Base-by-base conservation (phyloP, 2,113 vertebrate species). In the Gallinago paraguaiae region DNA sequence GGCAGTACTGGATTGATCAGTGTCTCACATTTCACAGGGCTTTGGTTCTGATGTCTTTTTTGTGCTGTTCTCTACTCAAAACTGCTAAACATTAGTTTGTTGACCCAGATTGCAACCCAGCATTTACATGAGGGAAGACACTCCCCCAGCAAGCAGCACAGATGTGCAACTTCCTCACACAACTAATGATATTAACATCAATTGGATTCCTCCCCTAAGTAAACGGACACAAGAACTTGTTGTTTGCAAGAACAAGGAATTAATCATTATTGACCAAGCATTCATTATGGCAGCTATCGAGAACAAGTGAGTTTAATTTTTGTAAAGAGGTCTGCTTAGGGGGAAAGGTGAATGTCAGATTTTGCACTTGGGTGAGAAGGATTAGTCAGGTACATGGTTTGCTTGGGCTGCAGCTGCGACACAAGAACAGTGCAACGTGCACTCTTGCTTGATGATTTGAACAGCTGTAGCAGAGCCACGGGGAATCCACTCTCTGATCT, bases 221-320 rank as follows among this genome's bases (percentile, higher is more conserved):
- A 88, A 88, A 90, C 0, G 1, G 71, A 46, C 56, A 81, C 46
- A 75, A 68, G 61, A 68, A 51, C 30, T 91, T 91, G 43, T 89
- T 91, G 39, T 74, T 70, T 54, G 23, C 72, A 83, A 83, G 93
- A 86, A 14, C 46, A 80, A 85, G 63, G 33, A 80, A 46, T 80
- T 90, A 88, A 54, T 43, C 22, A 68, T 84, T 97, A 63, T 74
- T 88, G 79, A 86, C 23, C 87, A 95, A 83, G 33, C 60, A 85
- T 77, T 86, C 70, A 35, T 76, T 95, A 80, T 86, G 75, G 85
- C 78, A 93, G 43, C 90, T 93, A 45, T 80, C 3, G 0, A 86
- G 68, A 90, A 56, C 56, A 83, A 93, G 70, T 72, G 92, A 95
- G 79, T 94, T 92, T 80, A 69, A 77, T 77, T 90, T 94, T 92